Base-by-base conservation (phyloP, 1,140 invertebrate genomes). In the Leptonema lineaticorne region DNA sequence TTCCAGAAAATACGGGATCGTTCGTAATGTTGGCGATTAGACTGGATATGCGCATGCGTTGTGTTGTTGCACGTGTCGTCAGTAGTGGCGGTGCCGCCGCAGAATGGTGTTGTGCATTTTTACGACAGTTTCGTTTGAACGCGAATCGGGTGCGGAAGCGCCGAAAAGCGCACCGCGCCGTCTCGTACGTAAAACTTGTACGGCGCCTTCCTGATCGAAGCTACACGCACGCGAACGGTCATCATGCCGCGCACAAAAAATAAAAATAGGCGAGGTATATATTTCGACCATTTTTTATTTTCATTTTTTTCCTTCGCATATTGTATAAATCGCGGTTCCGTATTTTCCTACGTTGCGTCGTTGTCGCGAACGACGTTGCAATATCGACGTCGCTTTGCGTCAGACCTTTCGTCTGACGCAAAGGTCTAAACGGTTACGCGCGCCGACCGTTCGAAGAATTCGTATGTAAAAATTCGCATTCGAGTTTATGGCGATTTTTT, bases 51-150 rank as follows among this genome's bases (percentile, higher is more conserved):
- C 30, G 30, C 14, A n/a, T n/a, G n/a, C n/a, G n/a, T n/a, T n/a
- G n/a, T n/a, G n/a, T n/a, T n/a, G n/a, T n/a, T n/a, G n/a, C n/a
- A n/a, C 37, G 11, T 2, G 37, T 4, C 37, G 11, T 18, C 50
- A 53, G 50, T 53, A 53, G 50, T 53, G 50, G 50, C 50, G 50
- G 50, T 53, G 18, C 20, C 50, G 50, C 50, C 50, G 50, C 22
- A 53, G 1, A 14, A 53, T 53, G 50, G 50, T 53, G 50, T 53
- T 24, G 20, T 26, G 50, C 9, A 11, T 14, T 4, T 11, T 24
- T 24, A 7, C 50, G 22, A 2, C 22, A 53, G 1, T 53, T 26
- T 24, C 22, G 9, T 24, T 11, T 1, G 18, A 26, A 7, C 22
- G 9, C 2, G 11, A 24, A 24, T 24, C 50, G 22, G 4, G 9